These are phyloP conservation scores for Microtus richardsoni DNA, from an alignment of 2,113 vertebrate species.

Conservation along the genomic window DNA sequence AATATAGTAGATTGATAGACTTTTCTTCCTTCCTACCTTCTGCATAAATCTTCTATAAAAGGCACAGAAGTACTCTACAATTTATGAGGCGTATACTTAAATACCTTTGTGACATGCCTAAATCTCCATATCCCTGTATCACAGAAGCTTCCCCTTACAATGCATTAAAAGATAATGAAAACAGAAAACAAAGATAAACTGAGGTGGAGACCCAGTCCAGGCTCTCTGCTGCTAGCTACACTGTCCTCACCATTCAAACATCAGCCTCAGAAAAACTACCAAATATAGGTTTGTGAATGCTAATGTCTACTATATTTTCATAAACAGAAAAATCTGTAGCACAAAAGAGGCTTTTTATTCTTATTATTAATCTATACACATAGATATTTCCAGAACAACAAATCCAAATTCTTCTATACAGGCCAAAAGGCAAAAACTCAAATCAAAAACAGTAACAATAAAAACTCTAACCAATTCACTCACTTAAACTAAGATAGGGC, in stretches of 20 bases:
- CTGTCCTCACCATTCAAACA: neutral
- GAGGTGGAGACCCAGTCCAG: neutral
- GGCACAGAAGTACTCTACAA: neutral
- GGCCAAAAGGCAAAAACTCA: constrained; percentile 36
- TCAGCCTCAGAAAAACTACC: neutral
- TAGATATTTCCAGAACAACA: neutral
- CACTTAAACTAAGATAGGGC: neutral
- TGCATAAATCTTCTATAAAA: neutral
- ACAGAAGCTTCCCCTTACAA: neutral
- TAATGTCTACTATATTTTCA: neutral
- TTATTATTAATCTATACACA: neutral
- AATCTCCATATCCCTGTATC: neutral
- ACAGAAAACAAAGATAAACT: neutral
- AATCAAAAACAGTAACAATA: neutral
- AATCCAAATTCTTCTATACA: constrained; percentile 6
- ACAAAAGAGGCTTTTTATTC: neutral
- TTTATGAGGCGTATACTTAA: neutral
- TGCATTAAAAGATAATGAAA: neutral
- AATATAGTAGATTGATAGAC: neutral
- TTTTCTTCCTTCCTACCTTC: neutral
- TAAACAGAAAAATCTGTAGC: neutral
- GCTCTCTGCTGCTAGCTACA: neutral
- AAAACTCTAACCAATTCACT: neutral
- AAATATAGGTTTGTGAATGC: neutral
- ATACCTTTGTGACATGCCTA: neutral